phyloP scores from a whole-genome alignment of 2,113 vertebrate species.

The Noturus placidus region DNA sequence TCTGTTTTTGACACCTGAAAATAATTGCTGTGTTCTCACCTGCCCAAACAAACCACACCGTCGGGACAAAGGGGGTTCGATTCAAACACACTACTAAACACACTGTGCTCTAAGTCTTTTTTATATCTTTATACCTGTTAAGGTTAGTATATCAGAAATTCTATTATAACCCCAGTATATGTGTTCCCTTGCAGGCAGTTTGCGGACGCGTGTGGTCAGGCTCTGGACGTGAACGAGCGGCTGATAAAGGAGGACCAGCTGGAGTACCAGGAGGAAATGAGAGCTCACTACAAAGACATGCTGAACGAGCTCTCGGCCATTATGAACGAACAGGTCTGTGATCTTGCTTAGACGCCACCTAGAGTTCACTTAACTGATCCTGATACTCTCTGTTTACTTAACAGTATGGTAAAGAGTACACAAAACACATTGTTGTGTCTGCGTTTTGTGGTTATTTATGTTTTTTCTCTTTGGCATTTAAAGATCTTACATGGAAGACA shows the following conservation, averaged over 20 bases:
- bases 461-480: conserved; percentile 31
- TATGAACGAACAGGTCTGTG: conserved; percentile 95
- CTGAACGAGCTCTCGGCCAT: conserved; percentile 86
- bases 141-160: neutral
- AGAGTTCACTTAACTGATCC: neutral
- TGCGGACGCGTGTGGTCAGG: conserved; percentile 94
- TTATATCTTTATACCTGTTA: neutral
- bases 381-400: neutral
- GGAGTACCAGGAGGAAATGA: conserved; percentile 98
- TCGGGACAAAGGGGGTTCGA: rapidly evolving
- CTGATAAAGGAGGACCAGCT: conserved; percentile 98
- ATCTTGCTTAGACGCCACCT: neutral
- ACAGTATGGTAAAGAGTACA: neutral
- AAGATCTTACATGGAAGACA: conserved; percentile 80
- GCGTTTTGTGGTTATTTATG: conserved; percentile 25
- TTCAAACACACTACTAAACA: too few species aligned
- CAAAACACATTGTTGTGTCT: neutral
- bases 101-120: neutral
- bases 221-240: conserved; percentile 91
- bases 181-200: conserved; percentile 79
- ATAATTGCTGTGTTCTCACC: neutral
- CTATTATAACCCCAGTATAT: neutral
- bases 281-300: conserved; percentile 94
- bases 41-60: neutral
- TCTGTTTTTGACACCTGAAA: neutral